These are phyloP conservation scores for Castor canadensis DNA, from an alignment of 2,113 vertebrate species.

Conservation along the genomic window DNA sequence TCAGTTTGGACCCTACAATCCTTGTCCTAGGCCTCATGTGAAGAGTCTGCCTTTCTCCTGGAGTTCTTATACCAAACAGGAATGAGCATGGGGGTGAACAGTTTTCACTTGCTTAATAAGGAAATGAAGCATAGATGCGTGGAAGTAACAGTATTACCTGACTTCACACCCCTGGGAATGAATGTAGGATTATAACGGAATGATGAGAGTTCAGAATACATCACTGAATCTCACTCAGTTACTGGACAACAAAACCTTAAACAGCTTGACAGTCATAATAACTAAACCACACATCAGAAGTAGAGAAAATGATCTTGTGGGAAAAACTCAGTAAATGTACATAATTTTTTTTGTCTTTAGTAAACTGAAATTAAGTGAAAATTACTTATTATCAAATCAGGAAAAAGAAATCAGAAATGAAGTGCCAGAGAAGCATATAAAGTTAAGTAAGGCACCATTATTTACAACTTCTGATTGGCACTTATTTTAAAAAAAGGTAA, in stretches of 20 bases:
- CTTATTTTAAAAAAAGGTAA: constrained; percentile 77
- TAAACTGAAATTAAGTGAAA: constrained; percentile 54
- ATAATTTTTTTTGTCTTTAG: constrained; percentile 24
- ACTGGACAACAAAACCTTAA: constrained; percentile 32
- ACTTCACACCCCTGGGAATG: constrained; percentile 23
- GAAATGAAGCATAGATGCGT: background rate
- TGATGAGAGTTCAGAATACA: constrained; percentile 63
- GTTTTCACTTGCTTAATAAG: constrained; percentile 46
- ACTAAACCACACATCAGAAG: constrained; percentile 41
- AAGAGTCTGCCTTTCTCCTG: background rate
- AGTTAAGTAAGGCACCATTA: constrained; percentile 88
- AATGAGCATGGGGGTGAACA: constrained; percentile 40
- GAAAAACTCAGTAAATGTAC: constrained; percentile 52
- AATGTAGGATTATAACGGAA: constrained; percentile 65
- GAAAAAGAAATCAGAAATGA: constrained; percentile 81
- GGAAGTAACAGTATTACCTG: constrained; percentile 31
- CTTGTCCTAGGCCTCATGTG: background rate
- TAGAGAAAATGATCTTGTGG: constrained; percentile 49
- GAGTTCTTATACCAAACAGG: constrained; percentile 36
- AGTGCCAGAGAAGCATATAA: constrained; percentile 82
- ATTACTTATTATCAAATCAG: constrained; percentile 48
- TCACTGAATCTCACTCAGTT: constrained; percentile 38
- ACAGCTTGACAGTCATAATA: constrained; percentile 39
- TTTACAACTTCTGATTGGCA: constrained; percentile 85
- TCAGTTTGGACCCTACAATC: constrained; percentile 37